Percentiles rank a stretch among this genome's conserved stretches.
phyloP scores from a whole-genome alignment of 1,140 invertebrate species.

The Heliconius congener region DNA sequence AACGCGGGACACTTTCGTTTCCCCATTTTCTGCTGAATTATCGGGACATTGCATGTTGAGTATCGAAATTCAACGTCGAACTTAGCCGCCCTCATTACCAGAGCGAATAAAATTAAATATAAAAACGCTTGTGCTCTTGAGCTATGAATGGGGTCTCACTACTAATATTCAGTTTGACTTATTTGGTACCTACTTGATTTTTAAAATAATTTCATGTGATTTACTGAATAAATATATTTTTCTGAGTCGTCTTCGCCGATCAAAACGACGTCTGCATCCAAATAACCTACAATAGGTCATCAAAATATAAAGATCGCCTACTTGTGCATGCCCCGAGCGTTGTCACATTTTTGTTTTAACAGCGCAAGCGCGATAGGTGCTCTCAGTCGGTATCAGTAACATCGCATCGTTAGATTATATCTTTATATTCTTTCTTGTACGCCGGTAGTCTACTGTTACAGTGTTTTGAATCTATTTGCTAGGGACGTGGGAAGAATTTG shows the following conservation, averaged over 20 bases:
- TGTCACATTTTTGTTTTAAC: conserved; percentile 27
- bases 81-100: too few species aligned
- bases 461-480: conserved; percentile 16
- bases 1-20: too few species aligned
- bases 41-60: too few species aligned
- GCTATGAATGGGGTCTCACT: too few species aligned
- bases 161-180: too few species aligned
- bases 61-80: too few species aligned
- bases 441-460: conserved; percentile 23
- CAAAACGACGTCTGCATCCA: conserved; percentile 1
- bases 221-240: not conserved
- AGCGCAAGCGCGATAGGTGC: conserved; percentile 24
- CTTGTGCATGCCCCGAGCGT: conserved; percentile 26
- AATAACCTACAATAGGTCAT: conserved; percentile 12
- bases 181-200: too few species aligned
- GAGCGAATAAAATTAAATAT: too few species aligned
- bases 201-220: too few species aligned
- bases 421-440: conserved; percentile 28
- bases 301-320: not conserved
- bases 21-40: too few species aligned
- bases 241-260: too few species aligned
- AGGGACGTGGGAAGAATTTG: not conserved
- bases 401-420: conserved; percentile 28
- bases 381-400: conserved; percentile 5
- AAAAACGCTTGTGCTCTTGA: too few species aligned